These are phyloP conservation scores for Bubo bubo DNA, from an alignment of 2,113 vertebrate genomes.

Conservation along the genomic window DNA sequence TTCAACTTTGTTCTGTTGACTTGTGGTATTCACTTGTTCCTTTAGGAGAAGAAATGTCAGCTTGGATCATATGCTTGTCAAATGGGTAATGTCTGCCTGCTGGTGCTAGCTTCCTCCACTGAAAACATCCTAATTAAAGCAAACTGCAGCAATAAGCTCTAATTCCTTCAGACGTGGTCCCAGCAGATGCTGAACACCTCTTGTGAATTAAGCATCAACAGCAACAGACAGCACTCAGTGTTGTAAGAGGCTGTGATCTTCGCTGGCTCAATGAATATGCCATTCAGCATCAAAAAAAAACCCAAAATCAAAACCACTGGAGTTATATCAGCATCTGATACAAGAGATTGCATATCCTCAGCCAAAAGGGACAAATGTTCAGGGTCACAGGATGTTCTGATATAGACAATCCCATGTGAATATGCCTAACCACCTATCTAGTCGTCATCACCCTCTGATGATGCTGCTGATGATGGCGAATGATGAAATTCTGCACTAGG, in stretches of 20 bases:
- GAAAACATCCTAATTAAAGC: neutral
- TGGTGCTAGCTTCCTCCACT: neutral
- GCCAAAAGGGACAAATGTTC: neutral
- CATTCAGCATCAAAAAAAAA: neutral
- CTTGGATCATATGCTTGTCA: neutral
- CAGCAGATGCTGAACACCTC: neutral
- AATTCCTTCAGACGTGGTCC: neutral
- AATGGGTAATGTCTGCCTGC: neutral
- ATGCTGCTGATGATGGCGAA: neutral
- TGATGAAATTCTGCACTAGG: neutral
- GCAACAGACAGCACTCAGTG: neutral
- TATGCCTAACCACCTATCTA: neutral
- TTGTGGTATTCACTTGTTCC: neutral
- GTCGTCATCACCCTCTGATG: neutral
- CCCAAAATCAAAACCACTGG: neutral
- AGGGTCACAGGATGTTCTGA: neutral
- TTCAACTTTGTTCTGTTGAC: neutral
- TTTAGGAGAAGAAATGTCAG: neutral
- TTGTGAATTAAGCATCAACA: neutral
- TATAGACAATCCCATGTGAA: neutral
- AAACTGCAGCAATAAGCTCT: neutral
- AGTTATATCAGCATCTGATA: neutral
- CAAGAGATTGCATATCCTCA: neutral
- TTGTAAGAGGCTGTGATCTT: neutral
- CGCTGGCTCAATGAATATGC: neutral